Evolutionary conservation across 1,140 invertebrate species (phyloP).

Genomic region (Augochlora pura): DNA sequence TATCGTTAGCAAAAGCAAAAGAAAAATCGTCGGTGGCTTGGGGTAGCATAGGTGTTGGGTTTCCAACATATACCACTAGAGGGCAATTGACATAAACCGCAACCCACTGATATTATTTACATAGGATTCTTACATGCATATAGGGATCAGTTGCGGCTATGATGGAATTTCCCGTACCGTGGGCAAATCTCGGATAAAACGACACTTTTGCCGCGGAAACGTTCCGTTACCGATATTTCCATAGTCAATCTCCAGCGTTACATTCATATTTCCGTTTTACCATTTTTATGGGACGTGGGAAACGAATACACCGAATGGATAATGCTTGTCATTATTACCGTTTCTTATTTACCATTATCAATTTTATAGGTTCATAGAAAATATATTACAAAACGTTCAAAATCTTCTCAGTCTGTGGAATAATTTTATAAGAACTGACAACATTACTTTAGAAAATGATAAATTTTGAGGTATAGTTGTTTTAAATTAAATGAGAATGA

Average conservation of each 20-base stretch:
- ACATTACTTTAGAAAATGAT: too few species aligned
- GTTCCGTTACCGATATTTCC: neutral
- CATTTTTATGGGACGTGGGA: too few species aligned
- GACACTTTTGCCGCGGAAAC: neutral
- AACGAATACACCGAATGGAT: too few species aligned
- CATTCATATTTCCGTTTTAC: neutral
- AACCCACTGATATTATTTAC: neutral
- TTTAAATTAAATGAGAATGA: too few species aligned
- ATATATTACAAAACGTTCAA: too few species aligned
- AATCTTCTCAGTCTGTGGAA: too few species aligned
- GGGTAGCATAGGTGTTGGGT: neutral
- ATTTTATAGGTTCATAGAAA: too few species aligned
- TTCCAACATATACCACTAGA: neutral
- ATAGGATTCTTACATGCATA: neutral
- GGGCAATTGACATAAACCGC: neutral
- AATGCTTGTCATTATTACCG: too few species aligned
- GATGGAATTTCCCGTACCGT: neutral
- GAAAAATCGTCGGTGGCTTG: neutral
- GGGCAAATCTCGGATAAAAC: neutral
- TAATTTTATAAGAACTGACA: too few species aligned
- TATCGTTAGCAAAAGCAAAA: too few species aligned
- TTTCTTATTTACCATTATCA: too few species aligned
- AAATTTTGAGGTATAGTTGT: too few species aligned
- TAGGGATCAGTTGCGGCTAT: neutral
- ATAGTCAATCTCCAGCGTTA: neutral